Evolutionary conservation across 1,140 invertebrate species (phyloP), one percentile per base, ranked within the genome.

Genomic region (Cecropterus lyciades): DNA sequence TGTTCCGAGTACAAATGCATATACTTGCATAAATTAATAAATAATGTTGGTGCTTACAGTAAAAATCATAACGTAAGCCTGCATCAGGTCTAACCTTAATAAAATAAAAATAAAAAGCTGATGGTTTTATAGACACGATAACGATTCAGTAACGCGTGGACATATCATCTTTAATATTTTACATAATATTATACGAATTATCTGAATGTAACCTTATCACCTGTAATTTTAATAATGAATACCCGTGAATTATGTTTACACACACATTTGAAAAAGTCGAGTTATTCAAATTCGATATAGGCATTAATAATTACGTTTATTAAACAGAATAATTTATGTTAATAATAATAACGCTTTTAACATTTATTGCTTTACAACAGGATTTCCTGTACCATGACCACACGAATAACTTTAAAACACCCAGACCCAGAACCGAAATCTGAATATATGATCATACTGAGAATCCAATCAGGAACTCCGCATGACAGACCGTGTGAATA

Each of bases 21-120:
- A 57, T 59, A 16, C 42, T 59, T 59, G 20, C 14, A 59, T 59
- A 57, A 57, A 53, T 57, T 45, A 45, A 57, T 43, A 56, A 56
- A 45, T 17, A 59, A 45, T 16, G 40, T 8, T 40, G 7, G 5
- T n/a, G 43, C 43, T 14, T 48, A 46, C 8, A 48, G 24, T 48
- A 48, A 46, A 59, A 30, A 46, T 30, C 16, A 33, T 46, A 15
- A 16, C 14, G n/a, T 24, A 46, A 46, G 1, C 17, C 42, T 59
- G 42, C 27, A 59, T 59, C 42, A 33, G 27, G 48, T 59, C 42
- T 46, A 59, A 59, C 20, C 20, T 59, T 59, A 46, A 46, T 46
- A 48, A 27, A 60, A 48, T 60, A 60, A 60, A 60, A 60, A 48
- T 60, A 48, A 60, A 48, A 48, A 17, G 15, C 16, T 33, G 24